Base-by-base conservation (phyloP, 2,888 invertebrate species). In the Eudemis profundana region DNA sequence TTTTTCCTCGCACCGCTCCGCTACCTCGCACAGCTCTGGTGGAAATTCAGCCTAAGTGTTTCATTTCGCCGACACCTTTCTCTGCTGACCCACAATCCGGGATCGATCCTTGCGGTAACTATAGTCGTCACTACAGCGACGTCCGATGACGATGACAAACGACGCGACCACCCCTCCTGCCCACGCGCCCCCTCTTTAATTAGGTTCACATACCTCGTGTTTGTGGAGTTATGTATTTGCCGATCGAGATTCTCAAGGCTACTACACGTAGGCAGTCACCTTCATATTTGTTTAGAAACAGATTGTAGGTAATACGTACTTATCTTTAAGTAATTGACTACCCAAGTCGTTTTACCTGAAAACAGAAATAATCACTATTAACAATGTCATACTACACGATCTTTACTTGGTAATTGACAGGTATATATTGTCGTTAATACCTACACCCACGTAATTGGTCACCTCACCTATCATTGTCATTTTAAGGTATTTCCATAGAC, bases 121-220 rank as follows among this genome's bases (percentile, higher is more conserved):
- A 42, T 42, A 44, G 23, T 17, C 42, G 36, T 53, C 61, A 53
- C 53, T 53, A 53, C 53, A 21, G 15, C 36, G 46, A 53, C 15
- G 61, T 44, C 36, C 23, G 5, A 51, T 33, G 33, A 53, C 14
- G 46, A 54, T 62, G 54, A 62, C 46, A 54, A 56, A 49, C 21
- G 46, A 54, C 29, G 19, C 12, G 3, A 14, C 40, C 36, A 23
- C 36, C 38, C 38, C 15, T 7, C 27, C 8, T 23, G 40, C 12
- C 27, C 14, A 36, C 8, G 33, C 33, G 2, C 51, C 51, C 61
- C 62, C 51, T 53, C 62, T 40, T 27, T 53, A 29, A 54, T 54
- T 29, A 49, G 29, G 46, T 21, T 29, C 46, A 56, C 38, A 27
- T 14, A 29, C n/a, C 23, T n/a, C 15, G 33, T 33, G 8, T 29